A percentile compares a stretch with the other conserved stretches of the same genome.
phyloP scores from a whole-genome alignment of 2,797 vertebrate genomes.

The Denticeps clupeoides region DNA sequence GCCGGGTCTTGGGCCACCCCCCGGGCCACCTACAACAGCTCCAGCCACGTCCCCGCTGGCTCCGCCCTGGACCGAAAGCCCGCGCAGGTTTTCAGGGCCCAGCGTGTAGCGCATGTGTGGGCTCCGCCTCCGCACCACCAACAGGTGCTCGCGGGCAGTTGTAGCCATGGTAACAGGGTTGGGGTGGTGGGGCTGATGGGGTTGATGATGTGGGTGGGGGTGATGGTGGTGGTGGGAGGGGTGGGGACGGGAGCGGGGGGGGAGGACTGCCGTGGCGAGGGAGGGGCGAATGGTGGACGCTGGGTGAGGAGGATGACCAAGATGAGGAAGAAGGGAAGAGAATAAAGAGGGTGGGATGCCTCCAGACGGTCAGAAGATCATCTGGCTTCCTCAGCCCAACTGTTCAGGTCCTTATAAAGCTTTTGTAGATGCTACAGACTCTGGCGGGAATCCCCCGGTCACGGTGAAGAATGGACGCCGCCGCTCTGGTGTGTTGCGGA shows the following conservation, averaged over 20 bases:
- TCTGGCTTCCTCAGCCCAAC: no score
- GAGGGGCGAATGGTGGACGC: conserved; percentile 52
- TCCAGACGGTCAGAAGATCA: no score
- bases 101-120: conserved; percentile 79
- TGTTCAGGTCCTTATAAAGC: no score
- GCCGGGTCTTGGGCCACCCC: not conserved
- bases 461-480: no score
- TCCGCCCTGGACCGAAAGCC: conserved; percentile 58
- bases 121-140: conserved; percentile 74
- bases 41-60: not conserved
- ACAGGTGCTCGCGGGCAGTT: conserved; percentile 77
- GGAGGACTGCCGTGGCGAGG: conserved; percentile 49
- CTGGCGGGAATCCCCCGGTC: no score
- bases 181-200: not conserved
- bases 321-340: conserved; percentile 3
- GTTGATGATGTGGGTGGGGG: conserved; percentile 10
- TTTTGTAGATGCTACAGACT: no score
- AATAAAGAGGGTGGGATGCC: not conserved
- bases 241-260: conserved; percentile 44
- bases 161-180: conserved; percentile 51
- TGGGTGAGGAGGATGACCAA: not conserved
- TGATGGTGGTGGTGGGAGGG: conserved; percentile 25
- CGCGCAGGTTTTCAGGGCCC: conserved; percentile 80
- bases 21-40: conserved; percentile 9
- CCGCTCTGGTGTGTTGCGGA: no score